Conservation (phyloP, 92 coral and sea anemone genomes). For the Zoanthus sociatus region DNA sequence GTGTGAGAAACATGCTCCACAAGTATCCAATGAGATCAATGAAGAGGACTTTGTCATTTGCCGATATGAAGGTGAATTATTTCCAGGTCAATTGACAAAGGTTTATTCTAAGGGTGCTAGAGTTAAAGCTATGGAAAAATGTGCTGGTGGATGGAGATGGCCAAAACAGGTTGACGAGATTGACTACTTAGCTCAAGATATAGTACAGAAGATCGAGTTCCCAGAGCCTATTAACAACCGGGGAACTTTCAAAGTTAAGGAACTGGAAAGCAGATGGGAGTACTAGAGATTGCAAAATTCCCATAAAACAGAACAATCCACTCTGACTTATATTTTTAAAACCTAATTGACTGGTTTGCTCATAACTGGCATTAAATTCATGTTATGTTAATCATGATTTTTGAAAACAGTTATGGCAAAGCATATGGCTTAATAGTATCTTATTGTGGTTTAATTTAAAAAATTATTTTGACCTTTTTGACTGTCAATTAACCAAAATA, state of each 20-base stretch:
- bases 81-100: slow-evolving; percentile 68
- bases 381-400: slow-evolving; percentile 34
- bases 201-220: slow-evolving; percentile 40
- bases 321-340: slow-evolving; percentile 21
- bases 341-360: slow-evolving; percentile 38
- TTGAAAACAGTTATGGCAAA: slow-evolving; percentile 42
- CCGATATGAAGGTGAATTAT: slow-evolving; percentile 63
- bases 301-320: slow-evolving; percentile 36
- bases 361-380: slow-evolving; percentile 33
- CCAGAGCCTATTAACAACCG: slow-evolving; percentile 41
- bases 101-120: slow-evolving; percentile 61
- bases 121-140: slow-evolving; percentile 56
- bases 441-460: slow-evolving; percentile 25
- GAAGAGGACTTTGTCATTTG: slow-evolving; percentile 67
- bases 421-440: slow-evolving; percentile 39
- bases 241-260: slow-evolving; percentile 38
- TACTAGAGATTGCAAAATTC: slow-evolving; percentile 26
- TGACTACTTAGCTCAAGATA: slow-evolving; percentile 55
- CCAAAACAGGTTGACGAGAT: slow-evolving; percentile 60
- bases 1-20: slow-evolving; percentile 55
- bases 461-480: slow-evolving; percentile 22
- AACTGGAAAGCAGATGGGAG: no score
- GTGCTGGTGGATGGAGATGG: slow-evolving; percentile 75
- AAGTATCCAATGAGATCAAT: slow-evolving; percentile 29
- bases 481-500: slow-evolving; percentile 32